These are phyloP conservation scores for Tragelaphus eurycerus DNA, from an alignment of 2,797 vertebrate genomes.

Conservation along the genomic window DNA sequence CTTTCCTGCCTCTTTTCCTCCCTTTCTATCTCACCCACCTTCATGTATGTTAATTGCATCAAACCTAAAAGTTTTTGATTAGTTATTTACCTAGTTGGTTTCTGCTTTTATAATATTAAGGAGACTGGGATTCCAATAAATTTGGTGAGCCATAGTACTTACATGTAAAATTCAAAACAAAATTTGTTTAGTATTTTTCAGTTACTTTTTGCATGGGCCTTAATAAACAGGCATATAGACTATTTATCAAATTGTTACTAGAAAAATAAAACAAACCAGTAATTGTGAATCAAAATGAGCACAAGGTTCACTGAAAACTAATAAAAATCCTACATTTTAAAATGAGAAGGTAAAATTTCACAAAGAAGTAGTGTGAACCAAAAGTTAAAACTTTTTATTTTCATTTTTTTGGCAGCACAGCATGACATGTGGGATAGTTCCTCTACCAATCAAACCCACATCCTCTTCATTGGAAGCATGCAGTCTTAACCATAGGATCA, in stretches of 20 bases:
- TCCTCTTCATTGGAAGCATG: background rate
- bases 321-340: background rate
- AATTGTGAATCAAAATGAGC: background rate
- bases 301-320: background rate
- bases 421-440: background rate
- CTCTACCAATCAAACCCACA: background rate
- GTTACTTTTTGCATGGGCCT: background rate
- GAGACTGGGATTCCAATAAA: background rate
- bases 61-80: background rate
- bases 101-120: background rate
- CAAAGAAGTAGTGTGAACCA: background rate
- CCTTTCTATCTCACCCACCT: background rate
- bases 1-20: background rate
- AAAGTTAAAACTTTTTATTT: background rate
- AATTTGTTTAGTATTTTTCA: background rate
- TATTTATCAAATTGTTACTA: background rate
- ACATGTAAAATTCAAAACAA: background rate
- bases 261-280: background rate
- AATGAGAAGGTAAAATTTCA: background rate
- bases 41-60: background rate
- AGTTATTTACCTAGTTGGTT: background rate
- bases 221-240: background rate
- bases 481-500: background rate
- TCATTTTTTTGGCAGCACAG: background rate
- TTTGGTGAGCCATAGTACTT: background rate